Percentiles rank a stretch among this genome's conserved stretches.
phyloP scores from a whole-genome alignment of 2,888 invertebrate species.

The Ametastegia equiseti region DNA sequence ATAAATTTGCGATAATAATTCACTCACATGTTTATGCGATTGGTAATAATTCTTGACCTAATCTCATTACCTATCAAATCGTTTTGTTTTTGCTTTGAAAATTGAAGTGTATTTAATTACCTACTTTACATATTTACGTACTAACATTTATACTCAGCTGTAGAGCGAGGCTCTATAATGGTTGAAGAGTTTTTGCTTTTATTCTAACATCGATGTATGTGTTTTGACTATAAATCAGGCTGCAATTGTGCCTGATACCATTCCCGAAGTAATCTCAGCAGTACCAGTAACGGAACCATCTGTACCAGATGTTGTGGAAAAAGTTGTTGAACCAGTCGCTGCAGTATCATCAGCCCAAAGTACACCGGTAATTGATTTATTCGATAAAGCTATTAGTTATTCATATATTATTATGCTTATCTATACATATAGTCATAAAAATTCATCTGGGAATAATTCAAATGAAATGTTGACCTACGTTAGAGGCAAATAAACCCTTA shows the following conservation, averaged over 20 bases:
- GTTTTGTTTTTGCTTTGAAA: neutral
- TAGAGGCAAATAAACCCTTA: neutral
- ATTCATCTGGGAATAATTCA: neutral
- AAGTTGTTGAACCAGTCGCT: conserved; percentile 65
- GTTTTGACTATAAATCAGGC: conserved; percentile 34
- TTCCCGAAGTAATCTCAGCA: conserved; percentile 24
- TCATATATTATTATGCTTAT: neutral
- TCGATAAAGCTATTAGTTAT: neutral
- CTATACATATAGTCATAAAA: neutral
- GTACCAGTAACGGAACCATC: conserved; percentile 44
- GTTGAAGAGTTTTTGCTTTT: neutral
- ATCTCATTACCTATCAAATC: neutral
- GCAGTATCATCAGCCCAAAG: conserved; percentile 47
- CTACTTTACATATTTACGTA: no score
- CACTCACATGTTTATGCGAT: neutral
- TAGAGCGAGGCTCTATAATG: neutral
- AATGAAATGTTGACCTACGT: neutral
- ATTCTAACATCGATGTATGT: conserved; percentile 5
- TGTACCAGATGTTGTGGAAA: conserved; percentile 47
- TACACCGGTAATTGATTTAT: conserved; percentile 56
- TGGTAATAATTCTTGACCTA: neutral
- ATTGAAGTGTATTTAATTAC: neutral
- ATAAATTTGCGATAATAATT: neutral
- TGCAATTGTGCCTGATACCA: conserved; percentile 35
- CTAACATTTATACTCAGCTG: neutral